These are phyloP conservation scores for Sphaerodactylus townsendi DNA, from an alignment of 2,113 vertebrate species.

Conservation along the genomic window DNA sequence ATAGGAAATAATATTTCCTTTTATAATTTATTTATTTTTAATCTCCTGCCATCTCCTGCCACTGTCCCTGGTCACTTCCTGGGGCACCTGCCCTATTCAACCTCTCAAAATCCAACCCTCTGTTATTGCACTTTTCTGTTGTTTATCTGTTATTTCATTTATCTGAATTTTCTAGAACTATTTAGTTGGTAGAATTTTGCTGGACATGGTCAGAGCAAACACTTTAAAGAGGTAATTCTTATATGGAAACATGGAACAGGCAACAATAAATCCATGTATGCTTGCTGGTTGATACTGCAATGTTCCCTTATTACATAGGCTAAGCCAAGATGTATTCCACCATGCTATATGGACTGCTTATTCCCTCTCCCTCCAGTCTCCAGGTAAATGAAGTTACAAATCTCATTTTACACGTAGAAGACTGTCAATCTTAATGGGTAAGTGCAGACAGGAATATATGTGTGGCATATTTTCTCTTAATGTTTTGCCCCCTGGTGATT, in stretches of 20 bases:
- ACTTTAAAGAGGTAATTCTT: too few relatives aligned
- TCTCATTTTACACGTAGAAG: constrained; percentile 36
- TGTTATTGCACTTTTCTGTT: neutral
- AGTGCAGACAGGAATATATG: constrained; percentile 57
- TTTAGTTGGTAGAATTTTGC: too few relatives aligned
- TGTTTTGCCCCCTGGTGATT: constrained; percentile 60
- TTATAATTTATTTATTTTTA: too few relatives aligned
- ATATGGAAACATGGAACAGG: neutral
- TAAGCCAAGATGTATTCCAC: neutral
- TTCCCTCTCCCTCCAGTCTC: constrained; percentile 36
- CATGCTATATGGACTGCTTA: neutral
- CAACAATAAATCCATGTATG: neutral
- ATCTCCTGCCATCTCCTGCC: too few relatives aligned
- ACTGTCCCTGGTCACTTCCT: too few relatives aligned
- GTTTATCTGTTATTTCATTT: neutral
- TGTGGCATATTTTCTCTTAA: constrained; percentile 57
- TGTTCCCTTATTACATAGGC: neutral
- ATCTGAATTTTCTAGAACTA: too few relatives aligned
- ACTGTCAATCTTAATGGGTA: constrained; percentile 48
- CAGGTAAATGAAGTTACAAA: constrained; percentile 51
- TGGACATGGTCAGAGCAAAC: too few relatives aligned
- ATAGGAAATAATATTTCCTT: constrained; percentile 37
- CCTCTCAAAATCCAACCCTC: too few relatives aligned
- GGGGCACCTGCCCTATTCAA: too few relatives aligned
- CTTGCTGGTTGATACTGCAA: neutral